Conservation (phyloP, 2,888 invertebrate species). For the Orchesella flavescens region DNA sequence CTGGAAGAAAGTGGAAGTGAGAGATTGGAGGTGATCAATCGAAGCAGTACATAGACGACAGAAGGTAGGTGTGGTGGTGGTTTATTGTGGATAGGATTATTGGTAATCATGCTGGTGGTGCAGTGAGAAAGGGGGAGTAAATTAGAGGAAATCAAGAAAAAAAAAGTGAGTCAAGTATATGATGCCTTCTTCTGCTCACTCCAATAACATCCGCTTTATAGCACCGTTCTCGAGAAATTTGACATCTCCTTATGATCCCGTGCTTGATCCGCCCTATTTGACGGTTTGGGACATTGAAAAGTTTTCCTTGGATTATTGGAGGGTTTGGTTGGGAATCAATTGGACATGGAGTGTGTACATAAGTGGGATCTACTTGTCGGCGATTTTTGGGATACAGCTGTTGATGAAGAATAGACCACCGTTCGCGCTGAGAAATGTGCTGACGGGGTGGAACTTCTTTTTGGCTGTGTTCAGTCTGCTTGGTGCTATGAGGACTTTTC, state of each 20-base stretch:
- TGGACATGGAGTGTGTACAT: conserved; percentile 95
- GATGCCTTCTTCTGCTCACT: no score
- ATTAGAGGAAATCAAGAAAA: no score
- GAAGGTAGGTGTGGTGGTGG: no score
- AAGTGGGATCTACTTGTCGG: conserved; percentile 90
- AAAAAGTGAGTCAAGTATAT: no score
- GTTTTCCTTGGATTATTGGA: conserved; percentile 90
- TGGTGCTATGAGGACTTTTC: conserved; percentile 92
- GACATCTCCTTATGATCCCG: conserved; percentile 63
- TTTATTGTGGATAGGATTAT: no score
- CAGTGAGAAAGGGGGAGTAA: no score
- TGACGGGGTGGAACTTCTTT: conserved; percentile 93
- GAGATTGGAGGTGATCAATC: no score
- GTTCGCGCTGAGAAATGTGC: conserved; percentile 89
- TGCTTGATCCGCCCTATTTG: conserved; percentile 65
- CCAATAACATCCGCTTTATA: conserved; percentile 6
- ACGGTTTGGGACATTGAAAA: conserved; percentile 77
- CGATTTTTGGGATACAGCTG: conserved; percentile 94
- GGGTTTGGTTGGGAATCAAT: conserved; percentile 95
- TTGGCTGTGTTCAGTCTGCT: conserved; percentile 96
- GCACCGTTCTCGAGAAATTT: conserved; percentile 33
- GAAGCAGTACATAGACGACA: no score
- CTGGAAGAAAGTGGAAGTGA: no score
- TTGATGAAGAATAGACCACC: conserved; percentile 94
- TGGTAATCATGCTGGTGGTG: no score